A percentile compares a stretch with the other conserved stretches of the same genome.
phyloP scores from a whole-genome alignment of 2,113 vertebrate species.

The Oceanites oceanicus region DNA sequence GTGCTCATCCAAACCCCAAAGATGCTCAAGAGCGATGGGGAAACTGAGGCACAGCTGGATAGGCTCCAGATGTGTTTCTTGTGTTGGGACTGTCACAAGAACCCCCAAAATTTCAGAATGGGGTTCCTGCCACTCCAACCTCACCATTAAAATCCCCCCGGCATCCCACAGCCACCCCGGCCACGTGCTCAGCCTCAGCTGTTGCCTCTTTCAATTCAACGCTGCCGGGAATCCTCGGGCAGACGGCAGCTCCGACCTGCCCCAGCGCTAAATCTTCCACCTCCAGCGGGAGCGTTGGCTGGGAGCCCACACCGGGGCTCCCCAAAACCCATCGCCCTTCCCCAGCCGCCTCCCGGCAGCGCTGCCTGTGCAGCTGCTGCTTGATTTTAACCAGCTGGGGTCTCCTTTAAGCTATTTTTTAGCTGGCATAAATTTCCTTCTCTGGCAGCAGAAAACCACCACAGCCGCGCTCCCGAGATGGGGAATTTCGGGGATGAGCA shows the following conservation, averaged over 20 bases:
- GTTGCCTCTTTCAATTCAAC: rapidly evolving
- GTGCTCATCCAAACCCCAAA: neutral
- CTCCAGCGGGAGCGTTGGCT: rapidly evolving
- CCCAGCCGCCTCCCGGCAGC: neutral
- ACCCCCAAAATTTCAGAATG: rapidly evolving
- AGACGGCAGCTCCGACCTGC: rapidly evolving
- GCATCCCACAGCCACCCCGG: neutral
- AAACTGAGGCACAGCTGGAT: neutral
- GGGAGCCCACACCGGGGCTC: rapidly evolving
- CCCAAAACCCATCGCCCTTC: neutral
- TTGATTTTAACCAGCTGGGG: neutral
- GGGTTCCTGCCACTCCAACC: neutral
- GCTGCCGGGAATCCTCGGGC: neutral
- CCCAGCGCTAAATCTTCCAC: rapidly evolving
- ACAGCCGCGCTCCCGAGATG: neutral
- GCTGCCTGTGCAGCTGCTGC: neutral
- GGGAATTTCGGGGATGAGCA: neutral
- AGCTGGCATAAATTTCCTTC: neutral
- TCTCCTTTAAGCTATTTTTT: neutral
- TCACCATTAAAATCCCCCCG: rapidly evolving
- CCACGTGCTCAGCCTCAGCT: neutral
- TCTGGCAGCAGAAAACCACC: neutral
- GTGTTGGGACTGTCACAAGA: rapidly evolving
- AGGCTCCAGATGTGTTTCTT: neutral
- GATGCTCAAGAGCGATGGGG: neutral